Percentiles rank a stretch among this genome's conserved stretches.
phyloP scores from a whole-genome alignment of 1,140 invertebrate species.

The Magallana ariakensis region DNA sequence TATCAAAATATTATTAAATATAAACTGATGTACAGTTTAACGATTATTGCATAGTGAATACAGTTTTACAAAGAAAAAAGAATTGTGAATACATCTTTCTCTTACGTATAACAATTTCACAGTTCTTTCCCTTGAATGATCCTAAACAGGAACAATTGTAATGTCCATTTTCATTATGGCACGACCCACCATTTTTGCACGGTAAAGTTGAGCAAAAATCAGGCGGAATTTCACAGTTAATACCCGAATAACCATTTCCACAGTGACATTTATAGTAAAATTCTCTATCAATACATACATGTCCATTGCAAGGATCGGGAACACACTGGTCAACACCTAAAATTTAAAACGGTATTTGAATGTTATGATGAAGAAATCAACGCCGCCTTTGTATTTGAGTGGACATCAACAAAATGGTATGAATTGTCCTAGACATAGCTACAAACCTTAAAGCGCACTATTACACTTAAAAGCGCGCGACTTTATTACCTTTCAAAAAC shows the following conservation, averaged over 20 bases:
- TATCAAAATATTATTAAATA: no score
- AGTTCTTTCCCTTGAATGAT: conserved; percentile 84
- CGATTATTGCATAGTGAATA: no score
- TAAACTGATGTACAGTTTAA: no score
- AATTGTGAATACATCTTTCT: no score
- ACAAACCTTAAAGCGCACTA: no score
- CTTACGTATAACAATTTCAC: conserved; percentile 58
- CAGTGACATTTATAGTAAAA: conserved; percentile 31
- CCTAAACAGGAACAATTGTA: conserved; percentile 95
- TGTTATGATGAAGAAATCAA: no score
- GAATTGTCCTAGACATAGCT: no score
- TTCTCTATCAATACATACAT: conserved; percentile 20
- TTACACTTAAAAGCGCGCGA: no score
- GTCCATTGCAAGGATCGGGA: conserved; percentile 37
- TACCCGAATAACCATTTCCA: conserved; percentile 47
- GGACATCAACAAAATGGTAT: no score
- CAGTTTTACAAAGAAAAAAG: no score
- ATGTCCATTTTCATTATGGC: conserved; percentile 93
- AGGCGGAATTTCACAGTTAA: conserved; percentile 49
- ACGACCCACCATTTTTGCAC: conserved; percentile 78
- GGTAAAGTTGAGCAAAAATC: conserved; percentile 55
- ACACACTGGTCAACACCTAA: conserved; percentile 28
- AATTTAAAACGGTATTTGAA: not conserved
- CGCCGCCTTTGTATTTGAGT: no score
- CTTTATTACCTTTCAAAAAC: no score